Percentiles rank a stretch among this genome's conserved stretches.
phyloP scores from a whole-genome alignment of 2,888 invertebrate species.

The Leptinotarsa tumamoca region DNA sequence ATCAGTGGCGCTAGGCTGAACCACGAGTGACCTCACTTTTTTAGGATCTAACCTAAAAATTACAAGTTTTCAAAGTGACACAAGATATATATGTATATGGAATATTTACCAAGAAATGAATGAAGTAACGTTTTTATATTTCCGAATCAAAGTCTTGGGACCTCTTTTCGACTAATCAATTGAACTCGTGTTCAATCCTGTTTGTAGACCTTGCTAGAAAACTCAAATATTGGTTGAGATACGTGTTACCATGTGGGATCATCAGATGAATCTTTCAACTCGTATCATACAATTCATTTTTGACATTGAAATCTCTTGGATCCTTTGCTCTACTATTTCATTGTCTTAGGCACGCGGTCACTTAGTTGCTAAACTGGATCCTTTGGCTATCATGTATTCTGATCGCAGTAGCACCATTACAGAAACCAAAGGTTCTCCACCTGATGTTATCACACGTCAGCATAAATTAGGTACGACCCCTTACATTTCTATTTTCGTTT shows the following conservation, averaged over 20 bases:
- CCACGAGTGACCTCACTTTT: too few relatives aligned
- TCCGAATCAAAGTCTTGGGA: too few relatives aligned
- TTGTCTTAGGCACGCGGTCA: conserved; percentile 86
- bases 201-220: neutral
- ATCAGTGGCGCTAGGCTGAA: too few relatives aligned
- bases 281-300: neutral
- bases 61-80: neutral
- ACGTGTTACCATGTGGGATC: neutral
- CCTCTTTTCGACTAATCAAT: too few relatives aligned
- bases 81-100: too few relatives aligned
- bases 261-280: conserved; percentile 9
- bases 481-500: conserved; percentile 10
- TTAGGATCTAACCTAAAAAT: neutral
- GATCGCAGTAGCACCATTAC: conserved; percentile 64
- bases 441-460: conserved; percentile 74
- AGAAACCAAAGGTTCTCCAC: conserved; percentile 70
- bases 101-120: too few relatives aligned
- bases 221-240: neutral
- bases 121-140: too few relatives aligned
- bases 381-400: conserved; percentile 88
- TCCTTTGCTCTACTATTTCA: conserved; percentile 18
- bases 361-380: conserved; percentile 93
- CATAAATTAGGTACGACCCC: conserved; percentile 73
- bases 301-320: neutral
- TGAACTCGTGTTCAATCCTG: too few relatives aligned